These are phyloP conservation scores for Lamellibrachia luymesi DNA, from an alignment of 1,140 invertebrate genomes.

Conservation along the genomic window DNA sequence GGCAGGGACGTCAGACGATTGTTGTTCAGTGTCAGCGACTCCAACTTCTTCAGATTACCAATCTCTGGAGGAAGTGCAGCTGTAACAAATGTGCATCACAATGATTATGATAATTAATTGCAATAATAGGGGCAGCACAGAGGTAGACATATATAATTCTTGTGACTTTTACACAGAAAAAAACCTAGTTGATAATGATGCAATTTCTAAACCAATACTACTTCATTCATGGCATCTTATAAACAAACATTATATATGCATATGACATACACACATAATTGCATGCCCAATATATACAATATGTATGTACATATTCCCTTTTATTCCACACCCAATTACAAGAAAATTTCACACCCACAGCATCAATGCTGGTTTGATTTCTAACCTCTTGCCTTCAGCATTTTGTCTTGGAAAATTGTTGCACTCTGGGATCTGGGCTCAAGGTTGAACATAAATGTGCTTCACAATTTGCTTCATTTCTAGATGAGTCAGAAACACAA, in stretches of 20 bases:
- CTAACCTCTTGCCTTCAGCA: background rate
- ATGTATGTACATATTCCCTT: background rate
- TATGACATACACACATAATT: background rate
- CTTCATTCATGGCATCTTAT: background rate
- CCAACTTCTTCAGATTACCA: slow-evolving; percentile 77
- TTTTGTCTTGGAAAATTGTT: background rate
- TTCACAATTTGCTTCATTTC: too few relatives aligned
- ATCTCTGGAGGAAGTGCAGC: slow-evolving; percentile 71
- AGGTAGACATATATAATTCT: too few relatives aligned
- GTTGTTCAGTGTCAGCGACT: slow-evolving; percentile 72
- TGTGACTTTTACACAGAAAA: too few relatives aligned
- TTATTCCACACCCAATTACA: background rate
- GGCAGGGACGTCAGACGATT: slow-evolving; percentile 74
- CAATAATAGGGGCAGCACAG: too few relatives aligned
- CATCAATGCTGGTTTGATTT: background rate
- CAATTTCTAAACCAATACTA: too few relatives aligned
- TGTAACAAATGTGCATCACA: slow-evolving; percentile 33
- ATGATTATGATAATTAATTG: too few relatives aligned
- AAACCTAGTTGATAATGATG: too few relatives aligned
- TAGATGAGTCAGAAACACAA: background rate
- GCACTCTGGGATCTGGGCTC: too few relatives aligned
- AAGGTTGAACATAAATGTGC: background rate
- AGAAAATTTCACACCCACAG: background rate
- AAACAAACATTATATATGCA: background rate
- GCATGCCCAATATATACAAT: background rate